Conservation (phyloP, 2,888 invertebrate genomes). For the Stratiomys singularior region DNA sequence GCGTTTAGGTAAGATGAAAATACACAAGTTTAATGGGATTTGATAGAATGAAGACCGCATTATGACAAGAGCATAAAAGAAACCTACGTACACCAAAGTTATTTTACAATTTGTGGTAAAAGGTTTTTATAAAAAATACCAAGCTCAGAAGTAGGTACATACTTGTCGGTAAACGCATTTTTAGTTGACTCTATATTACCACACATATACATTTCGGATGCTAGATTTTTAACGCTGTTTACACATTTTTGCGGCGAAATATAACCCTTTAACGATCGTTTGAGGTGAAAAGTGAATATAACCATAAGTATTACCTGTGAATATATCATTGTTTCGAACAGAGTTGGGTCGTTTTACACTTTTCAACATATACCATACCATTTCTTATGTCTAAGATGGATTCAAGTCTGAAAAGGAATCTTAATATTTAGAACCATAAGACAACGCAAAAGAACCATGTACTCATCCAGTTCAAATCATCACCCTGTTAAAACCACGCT, state of each 20-base stretch:
- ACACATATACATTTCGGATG: conserved; percentile 1
- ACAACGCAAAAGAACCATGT: background rate
- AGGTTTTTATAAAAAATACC: background rate
- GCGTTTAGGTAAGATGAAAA: conserved; percentile 22
- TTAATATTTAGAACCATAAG: background rate
- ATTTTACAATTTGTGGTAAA: background rate
- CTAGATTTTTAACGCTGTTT: background rate
- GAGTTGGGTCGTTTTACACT: background rate
- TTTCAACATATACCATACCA: conserved; percentile 6
- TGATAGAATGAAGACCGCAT: conserved; percentile 37
- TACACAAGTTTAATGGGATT: background rate
- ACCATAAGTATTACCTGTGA: conserved; percentile 18
- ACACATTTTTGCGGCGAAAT: conserved; percentile 7
- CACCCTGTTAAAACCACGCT: background rate
- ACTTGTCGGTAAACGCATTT: background rate
- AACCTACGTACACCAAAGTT: conserved; percentile 25
- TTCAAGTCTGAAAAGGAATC: background rate
- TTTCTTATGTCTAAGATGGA: background rate
- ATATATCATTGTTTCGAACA: background rate
- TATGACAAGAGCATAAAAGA: conserved; percentile 17
- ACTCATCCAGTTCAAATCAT: background rate
- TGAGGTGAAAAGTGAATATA: background rate
- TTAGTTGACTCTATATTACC: conserved; percentile 13
- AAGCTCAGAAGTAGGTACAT: background rate
- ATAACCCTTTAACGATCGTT: conserved; percentile 44